A percentile compares a stretch with the other conserved stretches of the same genome.
phyloP scores from a whole-genome alignment of 2,113 vertebrate genomes.

The Gila orcuttii region DNA sequence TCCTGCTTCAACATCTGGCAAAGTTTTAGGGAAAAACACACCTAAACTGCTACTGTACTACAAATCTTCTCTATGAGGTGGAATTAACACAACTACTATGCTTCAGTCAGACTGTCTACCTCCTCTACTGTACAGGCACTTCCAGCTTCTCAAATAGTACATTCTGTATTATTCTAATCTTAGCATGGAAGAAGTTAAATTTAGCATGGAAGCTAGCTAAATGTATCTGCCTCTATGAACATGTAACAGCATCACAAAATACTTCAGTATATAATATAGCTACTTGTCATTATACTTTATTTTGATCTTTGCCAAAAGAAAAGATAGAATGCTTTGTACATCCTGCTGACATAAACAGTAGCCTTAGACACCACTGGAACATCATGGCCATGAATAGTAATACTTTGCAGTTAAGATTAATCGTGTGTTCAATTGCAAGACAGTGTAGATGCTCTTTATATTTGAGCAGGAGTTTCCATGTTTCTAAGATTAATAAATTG shows the following conservation, averaged over 20 bases:
- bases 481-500: slow-evolving; percentile 52
- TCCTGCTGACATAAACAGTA: slow-evolving; percentile 52
- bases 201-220: slow-evolving; percentile 15
- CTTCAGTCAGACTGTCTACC: slow-evolving; percentile 73
- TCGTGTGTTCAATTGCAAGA: slow-evolving; percentile 39
- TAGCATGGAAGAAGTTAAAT: not conserved
- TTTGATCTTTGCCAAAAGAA: slow-evolving; percentile 36
- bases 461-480: slow-evolving; percentile 58
- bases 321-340: slow-evolving; percentile 42
- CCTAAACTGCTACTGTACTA: slow-evolving; percentile 21
- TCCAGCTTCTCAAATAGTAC: slow-evolving; percentile 57
- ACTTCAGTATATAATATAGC: slow-evolving; percentile 4
- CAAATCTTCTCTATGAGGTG: slow-evolving; percentile 9
- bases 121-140: slow-evolving; percentile 72
- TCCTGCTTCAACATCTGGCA: not conserved
- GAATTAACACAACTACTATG: slow-evolving; percentile 1
- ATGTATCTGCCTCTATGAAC: slow-evolving; percentile 36
- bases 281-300: slow-evolving; percentile 5
- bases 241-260: slow-evolving; percentile 23
- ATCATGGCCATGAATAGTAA: slow-evolving; percentile 64
- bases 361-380: slow-evolving; percentile 60
- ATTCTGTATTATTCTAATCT: slow-evolving; percentile 31
- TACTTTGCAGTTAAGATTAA: slow-evolving; percentile 66
- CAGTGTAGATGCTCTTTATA: slow-evolving; percentile 61
- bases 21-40: not conserved